Evolutionary conservation across 1,140 invertebrate species (phyloP).

Genomic region (Drosophila rhopaloa): DNA sequence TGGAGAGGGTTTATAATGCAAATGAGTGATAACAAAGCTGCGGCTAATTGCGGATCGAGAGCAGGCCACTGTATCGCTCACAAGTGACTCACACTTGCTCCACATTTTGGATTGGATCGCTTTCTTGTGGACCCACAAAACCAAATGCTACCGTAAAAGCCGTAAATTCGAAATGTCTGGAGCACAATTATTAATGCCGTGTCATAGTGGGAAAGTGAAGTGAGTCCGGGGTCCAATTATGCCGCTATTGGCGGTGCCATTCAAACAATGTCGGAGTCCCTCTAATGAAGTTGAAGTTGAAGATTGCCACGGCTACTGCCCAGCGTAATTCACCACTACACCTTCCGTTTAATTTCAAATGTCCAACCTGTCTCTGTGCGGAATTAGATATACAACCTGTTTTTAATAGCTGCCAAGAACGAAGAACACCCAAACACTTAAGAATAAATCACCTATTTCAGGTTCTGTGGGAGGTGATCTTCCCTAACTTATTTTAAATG

Average conservation of each 20-base stretch:
- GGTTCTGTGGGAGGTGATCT: not conserved
- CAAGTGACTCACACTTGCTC: constrained; percentile 65
- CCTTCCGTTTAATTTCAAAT: constrained; percentile 24
- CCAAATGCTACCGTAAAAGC: constrained; percentile 62
- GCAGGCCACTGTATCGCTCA: constrained; percentile 55
- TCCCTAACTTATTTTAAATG: not conserved
- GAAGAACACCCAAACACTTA: not conserved
- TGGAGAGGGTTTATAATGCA: constrained; percentile 37
- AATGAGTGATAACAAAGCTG: constrained; percentile 65
- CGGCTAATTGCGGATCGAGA: constrained; percentile 63
- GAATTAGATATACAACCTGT: constrained; percentile 33
- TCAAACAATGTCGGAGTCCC: constrained; percentile 82
- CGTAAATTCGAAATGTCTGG: constrained; percentile 28
- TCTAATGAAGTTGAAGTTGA: constrained; percentile 85
- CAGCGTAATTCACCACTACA: constrained; percentile 65
- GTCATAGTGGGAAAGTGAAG: constrained; percentile 83
- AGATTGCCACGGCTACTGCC: constrained; percentile 80
- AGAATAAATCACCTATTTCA: constrained; percentile 6
- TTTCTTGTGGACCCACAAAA: constrained; percentile 15
- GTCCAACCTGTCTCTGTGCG: constrained; percentile 21
- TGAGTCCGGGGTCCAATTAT: constrained; percentile 60
- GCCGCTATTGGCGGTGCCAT: constrained; percentile 70
- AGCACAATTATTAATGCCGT: constrained; percentile 76
- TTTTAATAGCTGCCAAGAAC: not conserved
- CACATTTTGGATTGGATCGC: constrained; percentile 48